Percentiles rank a stretch among this genome's conserved stretches.
Evolutionary conservation across 2,113 vertebrate species (phyloP).

Genomic region (Euleptes europaea): DNA sequence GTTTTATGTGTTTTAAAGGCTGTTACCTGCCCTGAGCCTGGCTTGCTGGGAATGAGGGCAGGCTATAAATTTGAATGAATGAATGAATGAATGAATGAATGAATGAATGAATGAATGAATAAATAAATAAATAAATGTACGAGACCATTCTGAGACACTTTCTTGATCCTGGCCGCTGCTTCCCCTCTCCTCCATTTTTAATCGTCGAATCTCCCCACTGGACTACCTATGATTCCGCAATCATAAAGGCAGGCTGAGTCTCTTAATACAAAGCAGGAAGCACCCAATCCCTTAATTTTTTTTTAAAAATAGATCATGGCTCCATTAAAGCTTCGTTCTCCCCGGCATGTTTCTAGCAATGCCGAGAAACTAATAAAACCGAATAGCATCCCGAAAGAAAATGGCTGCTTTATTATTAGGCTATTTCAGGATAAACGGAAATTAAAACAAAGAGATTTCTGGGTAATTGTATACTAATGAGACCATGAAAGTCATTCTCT

Average conservation of each 20-base stretch:
- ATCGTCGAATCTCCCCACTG: not conserved
- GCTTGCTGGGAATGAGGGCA: too few relatives aligned
- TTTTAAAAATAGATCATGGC: not conserved
- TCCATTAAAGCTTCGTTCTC: not conserved
- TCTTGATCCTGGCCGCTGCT: not conserved
- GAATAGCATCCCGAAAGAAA: conserved; percentile 3
- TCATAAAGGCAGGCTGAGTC: not conserved
- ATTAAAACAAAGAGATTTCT: conserved; percentile 27
- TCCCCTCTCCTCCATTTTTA: not conserved
- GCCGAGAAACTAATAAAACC: conserved; percentile 19
- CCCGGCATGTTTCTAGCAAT: not conserved
- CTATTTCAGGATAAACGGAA: conserved; percentile 25
- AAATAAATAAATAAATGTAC: too few relatives aligned
- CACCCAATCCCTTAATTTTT: not conserved
- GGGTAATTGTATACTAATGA: conserved; percentile 30
- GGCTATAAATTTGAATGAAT: too few relatives aligned
- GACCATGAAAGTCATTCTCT: not conserved
- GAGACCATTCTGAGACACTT: not conserved
- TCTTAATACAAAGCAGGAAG: not conserved
- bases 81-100: too few relatives aligned
- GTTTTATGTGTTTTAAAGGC: too few relatives aligned
- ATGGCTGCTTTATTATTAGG: conserved; percentile 20
- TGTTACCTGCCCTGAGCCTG: too few relatives aligned
- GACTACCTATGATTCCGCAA: not conserved
- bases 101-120: too few relatives aligned